Evolutionary conservation across 2,888 invertebrate species (phyloP).

Genomic region (Acanthopleura granulata): DNA sequence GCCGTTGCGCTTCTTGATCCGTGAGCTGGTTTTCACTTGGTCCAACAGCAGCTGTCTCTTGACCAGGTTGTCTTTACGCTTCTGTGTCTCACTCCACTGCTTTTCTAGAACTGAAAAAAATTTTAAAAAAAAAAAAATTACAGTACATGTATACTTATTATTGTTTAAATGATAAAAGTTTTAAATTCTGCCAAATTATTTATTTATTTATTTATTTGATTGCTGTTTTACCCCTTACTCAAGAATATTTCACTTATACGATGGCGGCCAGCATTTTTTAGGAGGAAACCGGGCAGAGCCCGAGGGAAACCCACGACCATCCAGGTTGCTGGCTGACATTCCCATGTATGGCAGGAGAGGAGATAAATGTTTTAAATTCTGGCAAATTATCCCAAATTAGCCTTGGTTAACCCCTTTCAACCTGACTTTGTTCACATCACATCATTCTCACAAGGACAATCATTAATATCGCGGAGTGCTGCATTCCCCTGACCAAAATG

Average conservation of each 20-base stretch:
- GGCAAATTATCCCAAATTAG: too few species aligned
- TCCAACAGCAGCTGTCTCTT: background rate
- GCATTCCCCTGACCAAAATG: too few species aligned
- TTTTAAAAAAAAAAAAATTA: background rate
- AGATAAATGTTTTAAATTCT: background rate
- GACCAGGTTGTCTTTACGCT: background rate
- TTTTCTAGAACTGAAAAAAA: background rate
- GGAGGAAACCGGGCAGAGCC: too few species aligned
- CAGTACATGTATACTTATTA: background rate
- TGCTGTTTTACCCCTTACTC: background rate
- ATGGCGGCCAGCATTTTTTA: too few species aligned
- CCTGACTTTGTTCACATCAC: too few species aligned
- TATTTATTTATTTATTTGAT: background rate
- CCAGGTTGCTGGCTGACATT: too few species aligned
- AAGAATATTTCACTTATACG: too few species aligned
- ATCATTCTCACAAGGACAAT: too few species aligned
- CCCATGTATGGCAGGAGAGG: too few species aligned
- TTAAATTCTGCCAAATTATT: background rate
- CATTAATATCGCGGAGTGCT: too few species aligned
- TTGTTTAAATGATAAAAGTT: background rate
- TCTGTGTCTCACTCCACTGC: conserved; percentile 3
- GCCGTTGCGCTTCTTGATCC: background rate
- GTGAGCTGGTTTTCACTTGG: background rate
- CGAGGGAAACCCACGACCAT: too few species aligned
- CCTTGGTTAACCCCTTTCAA: too few species aligned